Conservation (phyloP, 2,888 invertebrate species). For the Omphaloscelis lunosa region DNA sequence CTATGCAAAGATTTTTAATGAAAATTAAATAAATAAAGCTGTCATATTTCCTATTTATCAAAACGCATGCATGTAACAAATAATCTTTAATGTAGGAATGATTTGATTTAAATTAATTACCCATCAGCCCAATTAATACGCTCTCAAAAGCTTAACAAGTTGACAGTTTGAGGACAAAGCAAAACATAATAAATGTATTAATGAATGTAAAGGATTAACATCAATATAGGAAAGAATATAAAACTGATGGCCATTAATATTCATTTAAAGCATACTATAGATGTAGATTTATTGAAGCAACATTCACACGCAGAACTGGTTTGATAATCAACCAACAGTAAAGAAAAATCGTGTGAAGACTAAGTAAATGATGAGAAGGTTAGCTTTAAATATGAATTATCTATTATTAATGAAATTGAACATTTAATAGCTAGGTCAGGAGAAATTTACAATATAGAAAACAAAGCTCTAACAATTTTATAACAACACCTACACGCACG, state of each 20-base stretch:
- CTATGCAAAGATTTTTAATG: not conserved
- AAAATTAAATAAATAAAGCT: not conserved
- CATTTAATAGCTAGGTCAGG: not conserved
- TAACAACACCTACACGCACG: not conserved
- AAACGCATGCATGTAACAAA: constrained; percentile 12
- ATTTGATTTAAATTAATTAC: constrained; percentile 59
- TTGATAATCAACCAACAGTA: not conserved
- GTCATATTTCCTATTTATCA: not conserved
- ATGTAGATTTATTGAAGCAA: constrained; percentile 15
- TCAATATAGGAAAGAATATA: constrained; percentile 9
- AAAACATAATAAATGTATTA: constrained; percentile 26
- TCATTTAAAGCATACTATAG: constrained; percentile 9
- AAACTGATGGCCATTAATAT: constrained; percentile 9
- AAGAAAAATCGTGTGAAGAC: not conserved
- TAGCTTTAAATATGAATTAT: not conserved
- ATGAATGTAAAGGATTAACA: constrained; percentile 15
- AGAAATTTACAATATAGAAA: not conserved
- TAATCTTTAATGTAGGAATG: constrained; percentile 48
- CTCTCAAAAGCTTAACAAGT: constrained; percentile 46
- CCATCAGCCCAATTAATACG: constrained; percentile 54
- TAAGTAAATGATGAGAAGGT: not conserved
- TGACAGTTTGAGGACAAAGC: constrained; percentile 61
- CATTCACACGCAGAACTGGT: constrained; percentile 3
- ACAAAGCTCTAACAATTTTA: not conserved
- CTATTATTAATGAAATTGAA: not conserved